phyloP scores from a whole-genome alignment of 2,888 invertebrate genomes.

The Trisateles emortualis region DNA sequence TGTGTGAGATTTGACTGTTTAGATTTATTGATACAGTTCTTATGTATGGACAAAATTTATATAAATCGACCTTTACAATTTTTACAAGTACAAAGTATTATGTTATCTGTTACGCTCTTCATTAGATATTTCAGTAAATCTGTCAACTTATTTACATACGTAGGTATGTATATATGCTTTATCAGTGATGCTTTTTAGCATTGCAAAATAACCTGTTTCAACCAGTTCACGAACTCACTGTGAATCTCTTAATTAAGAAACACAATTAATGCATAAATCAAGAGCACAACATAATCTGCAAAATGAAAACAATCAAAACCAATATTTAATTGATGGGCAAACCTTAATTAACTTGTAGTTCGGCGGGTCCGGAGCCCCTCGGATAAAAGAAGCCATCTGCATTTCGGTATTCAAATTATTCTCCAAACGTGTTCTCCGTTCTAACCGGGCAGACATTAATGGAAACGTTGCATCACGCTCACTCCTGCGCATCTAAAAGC shows the following conservation, averaged over 20 bases:
- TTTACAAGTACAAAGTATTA: conserved; percentile 6
- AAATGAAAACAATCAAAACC: conserved; percentile 82
- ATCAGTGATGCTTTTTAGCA: conserved; percentile 39
- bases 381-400: conserved; percentile 86
- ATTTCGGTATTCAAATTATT: conserved; percentile 87
- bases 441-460: conserved; percentile 63
- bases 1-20: conserved; percentile 73
- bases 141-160: conserved; percentile 32
- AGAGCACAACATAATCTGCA: conserved; percentile 72
- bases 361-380: conserved; percentile 72
- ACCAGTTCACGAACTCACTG: conserved; percentile 45
- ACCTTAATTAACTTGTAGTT: conserved; percentile 87
- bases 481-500: conserved; percentile 73
- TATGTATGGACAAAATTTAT: conserved; percentile 55
- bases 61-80: conserved; percentile 24
- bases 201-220: conserved; percentile 43
- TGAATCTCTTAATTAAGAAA: conserved; percentile 70
- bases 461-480: conserved; percentile 79
- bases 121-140: conserved; percentile 30
- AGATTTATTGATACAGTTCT: conserved; percentile 65
- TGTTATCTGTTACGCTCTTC: conserved; percentile 16
- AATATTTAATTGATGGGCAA: conserved; percentile 85
- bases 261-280: conserved; percentile 71
- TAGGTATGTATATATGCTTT: conserved; percentile 20
- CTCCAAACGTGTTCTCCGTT: conserved; percentile 82